Evolutionary conservation across 2,113 vertebrate species (phyloP), one percentile per base, ranked within the genome.

Genomic region (Quiscalus mexicanus): DNA sequence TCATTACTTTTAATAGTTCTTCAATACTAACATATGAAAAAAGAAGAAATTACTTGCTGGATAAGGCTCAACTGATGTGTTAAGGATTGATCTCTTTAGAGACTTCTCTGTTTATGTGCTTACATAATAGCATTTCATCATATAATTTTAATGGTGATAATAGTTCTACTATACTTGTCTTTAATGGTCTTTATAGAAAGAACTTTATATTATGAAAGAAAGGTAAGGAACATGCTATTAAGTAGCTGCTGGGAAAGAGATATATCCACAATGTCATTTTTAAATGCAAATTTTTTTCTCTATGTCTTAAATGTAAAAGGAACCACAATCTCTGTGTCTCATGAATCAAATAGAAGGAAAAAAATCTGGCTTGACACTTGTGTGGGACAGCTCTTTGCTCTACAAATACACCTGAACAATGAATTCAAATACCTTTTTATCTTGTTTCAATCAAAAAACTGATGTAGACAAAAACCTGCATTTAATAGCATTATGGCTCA

Each of bases 381-480:
- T 90, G 84, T 65, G 50, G 62, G 62, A 84, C 80, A 96, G 42
- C 35, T 90, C 74, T 94, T 80, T 83, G 22, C 67, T 78, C 68
- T 80, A 74, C 55, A 93, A 94, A 91, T 8, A 9, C 62, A 92
- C 12, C 27, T 58, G 31, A 95, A 89, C 37, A 93, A 95, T 91
- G 39, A 96, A 92, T 89, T 78, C 30, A 87, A 93, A 74, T 14
- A 59, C 56, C 23, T 87, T 96, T 95, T 93, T 80, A 87, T 91
- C 79, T 90, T 87, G 23, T 85, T 95, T 92, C 58, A 81, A 44
- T 96, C 71, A 92, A 58, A 93, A 91, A 87, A 55, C 62, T 71
- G 80, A 74, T 44, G 63, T 87, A 86, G 87, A 81, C 52, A 94
- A 93, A 95, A 55, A 1, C 35, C 25, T 92, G 16, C 25, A 83